These are phyloP conservation scores for Ellobium chinense DNA, from an alignment of 2,888 invertebrate species.

Conservation along the genomic window DNA sequence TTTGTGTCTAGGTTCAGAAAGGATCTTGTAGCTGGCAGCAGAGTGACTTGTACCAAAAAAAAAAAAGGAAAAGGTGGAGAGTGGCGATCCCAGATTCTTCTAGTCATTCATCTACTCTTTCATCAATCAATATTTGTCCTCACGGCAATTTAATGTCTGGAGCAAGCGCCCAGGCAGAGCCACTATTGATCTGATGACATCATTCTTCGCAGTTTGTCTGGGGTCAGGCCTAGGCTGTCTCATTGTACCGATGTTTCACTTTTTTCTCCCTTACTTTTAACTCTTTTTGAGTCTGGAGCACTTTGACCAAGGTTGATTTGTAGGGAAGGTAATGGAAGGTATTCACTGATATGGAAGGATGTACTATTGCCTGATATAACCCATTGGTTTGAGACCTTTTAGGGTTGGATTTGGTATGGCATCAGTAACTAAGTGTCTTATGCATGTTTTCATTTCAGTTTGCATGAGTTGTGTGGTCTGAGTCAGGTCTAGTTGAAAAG, in stretches of 20 bases:
- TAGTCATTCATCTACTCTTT: too few relatives aligned
- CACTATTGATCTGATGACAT: conserved; percentile 24
- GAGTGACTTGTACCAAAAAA: too few relatives aligned
- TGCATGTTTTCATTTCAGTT: not conserved
- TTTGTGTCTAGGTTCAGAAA: too few relatives aligned
- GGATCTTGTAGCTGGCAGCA: too few relatives aligned
- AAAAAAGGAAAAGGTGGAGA: too few relatives aligned
- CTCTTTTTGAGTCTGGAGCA: not conserved
- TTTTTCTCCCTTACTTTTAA: not conserved
- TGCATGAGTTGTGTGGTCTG: conserved; percentile 8
- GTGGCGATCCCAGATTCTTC: too few relatives aligned
- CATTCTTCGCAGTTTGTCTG: not conserved
- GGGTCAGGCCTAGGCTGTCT: not conserved
- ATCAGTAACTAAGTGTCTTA: too few relatives aligned
- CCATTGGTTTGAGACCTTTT: too few relatives aligned
- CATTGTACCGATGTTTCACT: not conserved
- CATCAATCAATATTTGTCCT: conserved; percentile 31
- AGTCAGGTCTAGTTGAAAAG: not conserved
- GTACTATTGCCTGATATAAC: too few relatives aligned
- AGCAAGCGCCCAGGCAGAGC: not conserved
- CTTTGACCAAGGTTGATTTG: not conserved
- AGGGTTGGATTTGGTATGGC: too few relatives aligned
- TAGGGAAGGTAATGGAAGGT: too few relatives aligned
- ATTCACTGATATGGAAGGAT: too few relatives aligned
- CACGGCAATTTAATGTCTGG: not conserved